Evolutionary conservation across 2,797 vertebrate species (phyloP).

Genomic region (Mycteria americana): DNA sequence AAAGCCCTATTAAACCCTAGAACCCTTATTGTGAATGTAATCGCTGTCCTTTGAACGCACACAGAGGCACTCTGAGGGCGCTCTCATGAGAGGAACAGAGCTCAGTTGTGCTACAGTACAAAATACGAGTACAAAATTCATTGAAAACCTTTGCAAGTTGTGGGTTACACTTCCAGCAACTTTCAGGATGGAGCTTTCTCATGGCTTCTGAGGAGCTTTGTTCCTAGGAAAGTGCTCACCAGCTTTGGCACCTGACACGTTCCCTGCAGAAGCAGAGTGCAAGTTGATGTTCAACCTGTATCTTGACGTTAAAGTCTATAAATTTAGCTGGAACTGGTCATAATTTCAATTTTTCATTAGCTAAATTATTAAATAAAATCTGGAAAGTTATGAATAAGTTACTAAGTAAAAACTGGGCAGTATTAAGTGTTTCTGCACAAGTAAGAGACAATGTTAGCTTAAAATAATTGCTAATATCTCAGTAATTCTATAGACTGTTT

Average conservation of each 20-base stretch:
- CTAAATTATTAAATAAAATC: not conserved
- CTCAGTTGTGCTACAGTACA: accelerated
- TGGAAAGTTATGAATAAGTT: not conserved
- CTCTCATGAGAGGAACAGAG: not conserved
- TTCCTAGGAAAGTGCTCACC: not conserved
- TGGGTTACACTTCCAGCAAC: not conserved
- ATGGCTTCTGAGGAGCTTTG: not conserved
- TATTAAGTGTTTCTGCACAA: not conserved
- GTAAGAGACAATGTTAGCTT: accelerated
- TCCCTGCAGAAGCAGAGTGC: not conserved
- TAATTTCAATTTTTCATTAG: not conserved
- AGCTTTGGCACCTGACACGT: not conserved
- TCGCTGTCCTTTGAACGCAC: not conserved
- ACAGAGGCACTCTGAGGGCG: not conserved
- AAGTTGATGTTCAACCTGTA: not conserved
- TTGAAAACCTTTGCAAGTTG: not conserved
- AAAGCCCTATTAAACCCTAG: not conserved
- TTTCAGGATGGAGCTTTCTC: not conserved
- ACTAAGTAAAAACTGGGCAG: not conserved
- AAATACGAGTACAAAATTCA: accelerated
- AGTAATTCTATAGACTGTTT: not conserved
- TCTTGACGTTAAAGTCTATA: not conserved
- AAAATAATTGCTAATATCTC: not conserved
- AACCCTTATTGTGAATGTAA: not conserved
- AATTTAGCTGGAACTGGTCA: not conserved